Base-by-base conservation (phyloP, 2,113 vertebrate species). In the Ondatra zibethicus region DNA sequence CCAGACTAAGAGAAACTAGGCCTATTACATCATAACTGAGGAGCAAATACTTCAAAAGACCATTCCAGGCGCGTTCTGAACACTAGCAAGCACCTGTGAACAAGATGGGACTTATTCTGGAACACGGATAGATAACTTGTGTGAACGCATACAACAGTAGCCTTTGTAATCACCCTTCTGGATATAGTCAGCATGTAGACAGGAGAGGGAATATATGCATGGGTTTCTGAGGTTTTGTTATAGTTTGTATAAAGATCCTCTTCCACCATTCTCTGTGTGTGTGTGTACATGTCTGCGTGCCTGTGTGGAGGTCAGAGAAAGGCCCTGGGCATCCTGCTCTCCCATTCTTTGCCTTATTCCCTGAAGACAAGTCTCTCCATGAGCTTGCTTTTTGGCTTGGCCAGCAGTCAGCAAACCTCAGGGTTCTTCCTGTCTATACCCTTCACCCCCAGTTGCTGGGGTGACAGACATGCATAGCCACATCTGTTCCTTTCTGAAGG, bases 151-250 rank as follows among this genome's bases (percentile, higher is more conserved):
- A 52, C 72, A 94, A 85, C 3, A 82, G 84, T 17, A 91, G 73
- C 29, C n/a, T 84, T 17, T 33, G 47, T 70, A 73, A 77, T 55
- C 47, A 88, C 80, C 65, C 65, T 87, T 85, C 65, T 94, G 81
- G 50, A 94, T 63, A 96, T 94, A 80, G 39, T 33, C 36, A 7
- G 6, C 61, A 72, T 85, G 94, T 65, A 77, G 76, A 90, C 90
- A 91, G 63, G 36, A 92, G 29, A 94, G 39, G 73, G 27, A 93
- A 47, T 90, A 27, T 42, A 19, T 29, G 31, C 25, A 47, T 31
- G 39, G 50, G 76, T 80, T 85, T 89, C 36, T 77, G 72, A 91
- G 81, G 58, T 47, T 78, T 73, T 39, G 47, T 80, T 55, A 39
- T 77, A 55, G 77, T 92, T 84, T 89, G 17, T 87, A 52, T 16